These are phyloP conservation scores for Drosophila sordidula DNA, from an alignment of 2,888 invertebrate species.

Conservation along the genomic window DNA sequence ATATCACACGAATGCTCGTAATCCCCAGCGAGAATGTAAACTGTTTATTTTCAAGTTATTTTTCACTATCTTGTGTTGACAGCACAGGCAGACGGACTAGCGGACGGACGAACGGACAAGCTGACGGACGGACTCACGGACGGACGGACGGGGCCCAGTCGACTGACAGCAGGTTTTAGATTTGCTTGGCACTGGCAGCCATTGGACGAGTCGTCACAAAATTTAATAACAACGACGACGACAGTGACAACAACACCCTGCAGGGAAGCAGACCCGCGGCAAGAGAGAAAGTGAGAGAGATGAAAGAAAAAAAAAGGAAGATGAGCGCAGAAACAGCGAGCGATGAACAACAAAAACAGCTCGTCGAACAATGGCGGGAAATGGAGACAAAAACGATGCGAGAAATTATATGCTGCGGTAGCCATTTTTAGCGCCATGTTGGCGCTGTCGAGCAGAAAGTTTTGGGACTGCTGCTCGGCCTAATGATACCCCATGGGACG, in stretches of 20 bases:
- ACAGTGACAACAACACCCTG: constrained; percentile 40
- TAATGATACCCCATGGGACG: constrained; percentile 72
- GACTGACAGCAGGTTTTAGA: constrained; percentile 56
- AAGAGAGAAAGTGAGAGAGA: constrained; percentile 2
- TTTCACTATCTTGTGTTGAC: constrained; percentile 66
- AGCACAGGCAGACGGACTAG: constrained; percentile 18
- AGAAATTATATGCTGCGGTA: constrained; percentile 68
- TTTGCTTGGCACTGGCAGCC: constrained; percentile 37
- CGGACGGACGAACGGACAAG: neutral
- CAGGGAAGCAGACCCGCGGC: constrained; percentile 18
- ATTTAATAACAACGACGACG: constrained; percentile 57
- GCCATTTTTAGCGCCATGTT: constrained; percentile 66
- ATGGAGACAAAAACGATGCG: constrained; percentile 51
- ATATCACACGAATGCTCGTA: constrained; percentile 39
- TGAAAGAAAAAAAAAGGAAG: neutral
- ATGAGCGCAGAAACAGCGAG: constrained; percentile 16
- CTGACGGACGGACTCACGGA: neutral
- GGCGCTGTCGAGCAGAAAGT: constrained; percentile 37
- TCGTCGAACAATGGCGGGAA: constrained; percentile 48
- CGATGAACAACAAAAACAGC: constrained; percentile 40
- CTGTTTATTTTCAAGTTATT: constrained; percentile 68
- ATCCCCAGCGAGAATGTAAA: constrained; percentile 49
- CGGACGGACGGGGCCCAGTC: constrained; percentile 11
- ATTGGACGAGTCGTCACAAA: constrained; percentile 50
- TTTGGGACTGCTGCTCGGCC: constrained; percentile 44